phyloP scores from a whole-genome alignment of 2,888 invertebrate genomes.

The Microctonus hyperodae region DNA sequence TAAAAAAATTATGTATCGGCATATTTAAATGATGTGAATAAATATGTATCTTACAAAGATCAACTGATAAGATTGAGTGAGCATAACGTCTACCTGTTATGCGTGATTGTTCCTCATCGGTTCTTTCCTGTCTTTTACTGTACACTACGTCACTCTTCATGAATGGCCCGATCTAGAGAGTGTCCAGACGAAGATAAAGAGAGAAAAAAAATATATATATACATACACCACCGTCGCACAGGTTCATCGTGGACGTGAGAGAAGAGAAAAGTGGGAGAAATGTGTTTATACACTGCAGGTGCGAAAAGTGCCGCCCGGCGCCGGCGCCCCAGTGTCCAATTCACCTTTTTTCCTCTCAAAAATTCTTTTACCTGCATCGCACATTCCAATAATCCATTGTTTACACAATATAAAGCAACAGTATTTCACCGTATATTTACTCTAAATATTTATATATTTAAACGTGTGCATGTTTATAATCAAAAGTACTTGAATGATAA shows the following conservation, averaged over 20 bases:
- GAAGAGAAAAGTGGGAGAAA: background rate
- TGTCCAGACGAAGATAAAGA: background rate
- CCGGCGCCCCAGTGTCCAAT: conserved; percentile 25
- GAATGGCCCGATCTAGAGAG: too few species aligned
- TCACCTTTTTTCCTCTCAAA: conserved; percentile 19
- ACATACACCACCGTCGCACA: background rate
- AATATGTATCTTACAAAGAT: background rate
- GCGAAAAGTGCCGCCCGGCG: conserved; percentile 38
- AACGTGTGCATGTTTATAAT: background rate
- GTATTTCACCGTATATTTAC: background rate
- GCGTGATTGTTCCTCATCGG: background rate
- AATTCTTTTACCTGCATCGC: conserved; percentile 27
- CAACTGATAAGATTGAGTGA: background rate
- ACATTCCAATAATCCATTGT: background rate
- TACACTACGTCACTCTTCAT: conserved; percentile 21
- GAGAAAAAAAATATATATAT: background rate
- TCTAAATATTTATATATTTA: background rate
- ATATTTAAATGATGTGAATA: too few species aligned
- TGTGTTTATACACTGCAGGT: conserved; percentile 23
- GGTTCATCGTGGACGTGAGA: background rate
- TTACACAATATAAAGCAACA: background rate
- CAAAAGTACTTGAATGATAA: background rate
- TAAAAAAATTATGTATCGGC: too few species aligned
- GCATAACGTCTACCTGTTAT: conserved; percentile 5
- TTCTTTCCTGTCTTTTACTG: background rate